phyloP scores from a whole-genome alignment of 2,888 invertebrate genomes.

The Fragum sueziense region DNA sequence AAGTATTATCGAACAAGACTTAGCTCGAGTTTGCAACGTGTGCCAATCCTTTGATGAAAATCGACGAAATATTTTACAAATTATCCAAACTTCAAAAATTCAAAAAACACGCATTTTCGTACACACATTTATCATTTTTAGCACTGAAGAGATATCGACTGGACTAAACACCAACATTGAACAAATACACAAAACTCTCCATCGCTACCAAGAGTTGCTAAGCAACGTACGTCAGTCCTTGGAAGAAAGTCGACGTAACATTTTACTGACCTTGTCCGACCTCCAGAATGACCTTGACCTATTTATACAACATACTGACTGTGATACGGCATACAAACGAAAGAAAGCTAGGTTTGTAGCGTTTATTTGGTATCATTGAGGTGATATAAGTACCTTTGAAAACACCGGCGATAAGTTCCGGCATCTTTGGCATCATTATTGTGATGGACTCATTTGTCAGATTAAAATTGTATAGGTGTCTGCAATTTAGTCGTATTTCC shows the following conservation, averaged over 20 bases:
- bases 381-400: no score
- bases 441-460: no score
- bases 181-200: not conserved
- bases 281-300: constrained; percentile 48
- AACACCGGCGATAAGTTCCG: no score
- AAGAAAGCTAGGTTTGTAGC: constrained; percentile 35
- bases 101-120: no score
- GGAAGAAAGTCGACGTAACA: constrained; percentile 40
- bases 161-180: not conserved
- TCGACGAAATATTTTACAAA: not conserved
- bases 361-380: no score
- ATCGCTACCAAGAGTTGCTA: constrained; percentile 34
- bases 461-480: no score
- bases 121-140: not conserved
- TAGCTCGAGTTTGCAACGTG: no score
- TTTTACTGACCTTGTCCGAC: constrained; percentile 43
- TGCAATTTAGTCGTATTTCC: no score
- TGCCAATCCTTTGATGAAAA: no score
- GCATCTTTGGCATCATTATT: no score
- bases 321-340: constrained; percentile 40
- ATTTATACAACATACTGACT: constrained; percentile 43
- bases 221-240: constrained; percentile 40
- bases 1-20: no score
- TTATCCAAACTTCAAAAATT: not conserved
- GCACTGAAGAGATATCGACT: not conserved